These are phyloP conservation scores for Chiridota heheva DNA, from an alignment of 35 echinoderm and acorn worm genomes.

Conservation along the genomic window DNA sequence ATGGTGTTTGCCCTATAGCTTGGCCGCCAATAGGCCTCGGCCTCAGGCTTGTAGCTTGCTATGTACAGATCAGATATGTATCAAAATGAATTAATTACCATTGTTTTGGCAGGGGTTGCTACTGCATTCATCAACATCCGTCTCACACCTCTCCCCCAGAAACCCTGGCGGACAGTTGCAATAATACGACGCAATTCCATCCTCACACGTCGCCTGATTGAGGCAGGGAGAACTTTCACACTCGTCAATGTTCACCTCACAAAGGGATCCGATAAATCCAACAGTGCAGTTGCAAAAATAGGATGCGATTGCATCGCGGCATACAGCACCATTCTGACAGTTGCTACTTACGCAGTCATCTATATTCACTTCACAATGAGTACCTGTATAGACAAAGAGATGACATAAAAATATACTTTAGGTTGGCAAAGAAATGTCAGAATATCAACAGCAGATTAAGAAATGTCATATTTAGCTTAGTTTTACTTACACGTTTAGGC, in stretches of 20 bases:
- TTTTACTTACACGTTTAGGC: too few relatives aligned
- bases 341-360: constrained; percentile 51
- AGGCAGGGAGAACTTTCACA: constrained; percentile 53
- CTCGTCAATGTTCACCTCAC: constrained; percentile 64
- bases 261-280: constrained; percentile 42
- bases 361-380: constrained; percentile 49
- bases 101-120: constrained; percentile 71
- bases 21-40: constrained; percentile 34
- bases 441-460: too few relatives aligned
- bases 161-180: constrained; percentile 55
- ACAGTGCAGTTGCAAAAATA: constrained; percentile 36
- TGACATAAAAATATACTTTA: too few relatives aligned
- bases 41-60: too few relatives aligned
- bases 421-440: too few relatives aligned
- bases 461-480: too few relatives aligned
- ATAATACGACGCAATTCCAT: constrained; percentile 24
- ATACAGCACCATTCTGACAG: constrained; percentile 60
- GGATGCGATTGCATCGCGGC: constrained; percentile 24
- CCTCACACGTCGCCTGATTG: constrained; percentile 46
- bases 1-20: constrained; percentile 45
- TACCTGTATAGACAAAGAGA: too few relatives aligned
- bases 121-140: constrained; percentile 55
- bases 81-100: background rate
- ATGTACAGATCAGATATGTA: constrained; percentile 28
- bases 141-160: constrained; percentile 45